Percentiles rank a stretch among this genome's conserved stretches.
phyloP scores from a whole-genome alignment of 2,888 invertebrate genomes.

The Molorchus minor region DNA sequence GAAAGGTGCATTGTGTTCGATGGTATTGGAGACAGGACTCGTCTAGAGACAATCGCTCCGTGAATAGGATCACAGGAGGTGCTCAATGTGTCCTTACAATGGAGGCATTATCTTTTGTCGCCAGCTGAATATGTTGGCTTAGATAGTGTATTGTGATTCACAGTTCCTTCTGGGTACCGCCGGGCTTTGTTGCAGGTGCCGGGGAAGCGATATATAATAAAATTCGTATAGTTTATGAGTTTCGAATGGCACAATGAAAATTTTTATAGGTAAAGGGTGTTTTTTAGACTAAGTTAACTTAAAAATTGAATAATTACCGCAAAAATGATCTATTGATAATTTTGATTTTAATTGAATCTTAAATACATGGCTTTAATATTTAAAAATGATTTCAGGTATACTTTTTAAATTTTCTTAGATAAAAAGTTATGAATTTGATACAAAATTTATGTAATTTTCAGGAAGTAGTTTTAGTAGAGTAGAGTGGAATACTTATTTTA shows the following conservation, averaged over 20 bases:
- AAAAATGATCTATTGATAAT: too few species aligned
- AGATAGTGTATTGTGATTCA: slow-evolving; percentile 51
- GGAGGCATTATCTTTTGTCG: slow-evolving; percentile 64
- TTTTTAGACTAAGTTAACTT: too few species aligned
- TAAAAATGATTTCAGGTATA: too few species aligned
- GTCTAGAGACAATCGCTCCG: slow-evolving; percentile 58
- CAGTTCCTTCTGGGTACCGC: slow-evolving; percentile 28
- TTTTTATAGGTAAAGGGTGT: neutral
- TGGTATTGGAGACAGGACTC: slow-evolving; percentile 56
- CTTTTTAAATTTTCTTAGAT: too few species aligned
- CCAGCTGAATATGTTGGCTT: slow-evolving; percentile 62
- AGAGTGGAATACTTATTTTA: too few species aligned
- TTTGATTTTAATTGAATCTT: too few species aligned
- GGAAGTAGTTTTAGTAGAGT: too few species aligned
- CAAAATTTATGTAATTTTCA: too few species aligned
- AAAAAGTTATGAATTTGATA: too few species aligned
- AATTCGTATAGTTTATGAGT: slow-evolving; percentile 9
- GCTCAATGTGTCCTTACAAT: slow-evolving; percentile 62
- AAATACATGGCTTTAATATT: too few species aligned
- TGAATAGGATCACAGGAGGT: slow-evolving; percentile 64
- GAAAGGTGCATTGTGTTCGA: slow-evolving; percentile 59
- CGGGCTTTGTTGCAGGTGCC: slow-evolving; percentile 18
- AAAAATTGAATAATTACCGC: too few species aligned
- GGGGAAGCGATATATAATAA: slow-evolving; percentile 9
- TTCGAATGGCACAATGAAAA: neutral